These are phyloP conservation scores for Ceryle rudis DNA, from an alignment of 2,797 vertebrate genomes.

Conservation along the genomic window DNA sequence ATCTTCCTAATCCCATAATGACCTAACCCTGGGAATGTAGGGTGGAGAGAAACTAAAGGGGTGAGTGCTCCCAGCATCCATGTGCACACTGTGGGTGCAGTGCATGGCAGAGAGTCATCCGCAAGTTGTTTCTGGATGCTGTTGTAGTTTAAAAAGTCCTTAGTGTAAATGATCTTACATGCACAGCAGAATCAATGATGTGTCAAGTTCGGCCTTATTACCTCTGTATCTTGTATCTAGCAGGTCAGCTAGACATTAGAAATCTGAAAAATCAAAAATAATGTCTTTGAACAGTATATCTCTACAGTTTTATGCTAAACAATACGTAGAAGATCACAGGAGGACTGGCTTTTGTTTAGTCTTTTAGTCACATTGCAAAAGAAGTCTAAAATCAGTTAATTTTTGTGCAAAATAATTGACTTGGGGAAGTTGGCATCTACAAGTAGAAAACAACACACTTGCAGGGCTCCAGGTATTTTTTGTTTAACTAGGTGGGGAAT, in stretches of 20 bases:
- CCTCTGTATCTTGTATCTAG: background rate
- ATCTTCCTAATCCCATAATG: slow-evolving; percentile 46
- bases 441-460: background rate
- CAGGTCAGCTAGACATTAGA: background rate
- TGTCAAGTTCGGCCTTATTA: background rate
- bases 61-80: background rate
- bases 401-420: background rate
- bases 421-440: background rate
- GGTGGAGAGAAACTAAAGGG: background rate
- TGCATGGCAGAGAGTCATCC: background rate
- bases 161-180: background rate
- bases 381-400: background rate
- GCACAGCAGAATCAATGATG: background rate
- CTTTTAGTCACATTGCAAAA: background rate
- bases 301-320: background rate
- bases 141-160: background rate
- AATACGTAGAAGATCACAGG: accelerated
- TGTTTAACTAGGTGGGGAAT: background rate
- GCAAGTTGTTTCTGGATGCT: background rate
- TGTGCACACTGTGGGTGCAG: background rate
- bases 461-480: background rate
- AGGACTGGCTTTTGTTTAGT: background rate
- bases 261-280: background rate
- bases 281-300: background rate
- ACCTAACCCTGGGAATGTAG: background rate